Base-by-base conservation (phyloP, 1,140 invertebrate genomes). In the Drosophila miranda region DNA sequence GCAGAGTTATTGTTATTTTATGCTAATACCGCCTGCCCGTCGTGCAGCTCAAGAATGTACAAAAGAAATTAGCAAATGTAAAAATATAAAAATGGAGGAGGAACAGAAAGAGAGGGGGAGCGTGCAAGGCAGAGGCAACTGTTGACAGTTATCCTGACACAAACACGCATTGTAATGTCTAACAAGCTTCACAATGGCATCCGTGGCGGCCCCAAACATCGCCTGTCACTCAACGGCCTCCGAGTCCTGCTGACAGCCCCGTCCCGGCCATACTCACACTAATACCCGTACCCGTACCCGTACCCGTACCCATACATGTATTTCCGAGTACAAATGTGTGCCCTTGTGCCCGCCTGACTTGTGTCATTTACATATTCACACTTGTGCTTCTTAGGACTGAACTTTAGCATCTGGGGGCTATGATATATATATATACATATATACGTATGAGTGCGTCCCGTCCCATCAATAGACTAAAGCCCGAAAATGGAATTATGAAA, bases 141-240 rank as follows among this genome's bases (percentile, higher is more conserved):
- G 82, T 82, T 87, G 82, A 82, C 82, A 86, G 82, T 86, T 82
- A 86, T 86, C 82, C 82, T 87, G 82, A 87, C 82, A 87, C 62
- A 87, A 87, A 86, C 82, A 87, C 82, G 82, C 81, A 86, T 84
- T 84, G 81, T 86, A 80, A 86, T 81, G 82, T 86, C 82, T 86
- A 87, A 86, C 82, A 86, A 86, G 82, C 82, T 67, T 72, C 78
- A 81, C 76, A 83, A 62, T 55, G 19, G 56, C 58, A 64, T 54
- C 28, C 43, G 30, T 26, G 42, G 67, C 57, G 26, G 51, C 34
- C 55, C 53, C 67, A 64, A 54, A 68, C 62, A 68, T 80, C 67
- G 59, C 68, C 60, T 69, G 81, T 84, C 81, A 86, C 77, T 84
- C 79, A 81, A 55, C 63, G 66, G 50, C 53, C 48, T 60, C 80